Percentiles rank a stretch among this genome's conserved stretches.
phyloP scores from a whole-genome alignment of 2,888 invertebrate genomes.

The Aplocera efformata region DNA sequence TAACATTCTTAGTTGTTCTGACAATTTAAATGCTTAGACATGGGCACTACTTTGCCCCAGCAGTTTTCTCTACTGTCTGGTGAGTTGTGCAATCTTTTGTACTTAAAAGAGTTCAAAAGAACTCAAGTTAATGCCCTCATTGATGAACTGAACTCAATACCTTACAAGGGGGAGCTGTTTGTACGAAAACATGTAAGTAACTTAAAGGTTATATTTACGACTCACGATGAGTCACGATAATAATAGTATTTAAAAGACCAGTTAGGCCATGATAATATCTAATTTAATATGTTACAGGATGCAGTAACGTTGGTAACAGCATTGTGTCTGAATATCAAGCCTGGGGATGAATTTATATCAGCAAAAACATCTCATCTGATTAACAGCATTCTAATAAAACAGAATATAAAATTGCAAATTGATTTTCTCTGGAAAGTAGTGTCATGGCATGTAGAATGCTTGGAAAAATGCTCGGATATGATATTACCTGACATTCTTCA shows the following conservation, averaged over 20 bases:
- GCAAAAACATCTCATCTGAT: conserved; percentile 81
- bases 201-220: conserved; percentile 29
- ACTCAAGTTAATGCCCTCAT: conserved; percentile 75
- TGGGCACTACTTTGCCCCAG: conserved; percentile 43
- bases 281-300: conserved; percentile 49
- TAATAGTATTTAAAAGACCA: not conserved
- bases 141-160: conserved; percentile 82
- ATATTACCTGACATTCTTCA: conserved; percentile 66
- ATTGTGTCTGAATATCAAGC: conserved; percentile 56
- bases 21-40: conserved; percentile 19
- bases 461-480: conserved; percentile 60
- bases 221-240: not conserved
- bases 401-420: conserved; percentile 65
- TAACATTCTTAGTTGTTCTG: not conserved
- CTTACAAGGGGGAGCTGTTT: conserved; percentile 74
- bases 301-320: conserved; percentile 51
- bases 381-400: conserved; percentile 74
- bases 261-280: not conserved
- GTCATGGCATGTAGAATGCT: conserved; percentile 66
- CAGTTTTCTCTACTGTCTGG: conserved; percentile 55
- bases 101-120: conserved; percentile 64
- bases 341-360: conserved; percentile 75
- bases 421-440: conserved; percentile 55
- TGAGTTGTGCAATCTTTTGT: conserved; percentile 59
- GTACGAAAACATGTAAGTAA: conserved; percentile 66